These are phyloP conservation scores for Lutraria rhynchaena DNA, from an alignment of 1,140 invertebrate genomes.

Conservation along the genomic window DNA sequence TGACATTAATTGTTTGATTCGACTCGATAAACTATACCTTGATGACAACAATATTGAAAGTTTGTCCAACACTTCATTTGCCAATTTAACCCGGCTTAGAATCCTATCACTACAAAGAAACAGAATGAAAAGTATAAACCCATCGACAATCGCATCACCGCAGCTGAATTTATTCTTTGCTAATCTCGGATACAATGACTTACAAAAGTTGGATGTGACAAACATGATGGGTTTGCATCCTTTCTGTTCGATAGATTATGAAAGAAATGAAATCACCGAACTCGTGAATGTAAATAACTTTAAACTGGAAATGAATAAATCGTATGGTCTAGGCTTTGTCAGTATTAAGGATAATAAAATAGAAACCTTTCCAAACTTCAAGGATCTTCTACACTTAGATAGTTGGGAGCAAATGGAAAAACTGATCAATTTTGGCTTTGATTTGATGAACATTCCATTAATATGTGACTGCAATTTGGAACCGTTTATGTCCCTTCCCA, in stretches of 20 bases:
- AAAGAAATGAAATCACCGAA: not conserved
- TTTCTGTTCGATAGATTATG: slow-evolving; percentile 9
- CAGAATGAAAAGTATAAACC: slow-evolving; percentile 33
- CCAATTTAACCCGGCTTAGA: slow-evolving; percentile 10
- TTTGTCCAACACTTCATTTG: slow-evolving; percentile 34
- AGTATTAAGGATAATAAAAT: slow-evolving; percentile 8
- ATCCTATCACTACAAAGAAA: slow-evolving; percentile 11
- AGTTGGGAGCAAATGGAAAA: slow-evolving; percentile 16
- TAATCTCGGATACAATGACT: not conserved
- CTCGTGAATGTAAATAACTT: not conserved
- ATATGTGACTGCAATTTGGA: slow-evolving; percentile 48
- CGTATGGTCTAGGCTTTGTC: slow-evolving; percentile 34
- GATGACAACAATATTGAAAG: not conserved
- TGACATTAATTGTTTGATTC: slow-evolving; percentile 26
- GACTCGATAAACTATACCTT: slow-evolving; percentile 11
- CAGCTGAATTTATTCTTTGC: not conserved
- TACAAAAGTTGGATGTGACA: slow-evolving; percentile 3
- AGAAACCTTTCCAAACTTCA: slow-evolving; percentile 31
- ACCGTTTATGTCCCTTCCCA: slow-evolving; percentile 6
- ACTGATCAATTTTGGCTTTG: slow-evolving; percentile 35
- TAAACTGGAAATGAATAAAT: not conserved
- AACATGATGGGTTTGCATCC: slow-evolving; percentile 15
- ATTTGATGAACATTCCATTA: slow-evolving; percentile 9
- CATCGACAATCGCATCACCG: not conserved
- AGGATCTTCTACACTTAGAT: slow-evolving; percentile 6